Conservation (phyloP, 2,113 vertebrate species). For the Sphyrna mokarran region DNA sequence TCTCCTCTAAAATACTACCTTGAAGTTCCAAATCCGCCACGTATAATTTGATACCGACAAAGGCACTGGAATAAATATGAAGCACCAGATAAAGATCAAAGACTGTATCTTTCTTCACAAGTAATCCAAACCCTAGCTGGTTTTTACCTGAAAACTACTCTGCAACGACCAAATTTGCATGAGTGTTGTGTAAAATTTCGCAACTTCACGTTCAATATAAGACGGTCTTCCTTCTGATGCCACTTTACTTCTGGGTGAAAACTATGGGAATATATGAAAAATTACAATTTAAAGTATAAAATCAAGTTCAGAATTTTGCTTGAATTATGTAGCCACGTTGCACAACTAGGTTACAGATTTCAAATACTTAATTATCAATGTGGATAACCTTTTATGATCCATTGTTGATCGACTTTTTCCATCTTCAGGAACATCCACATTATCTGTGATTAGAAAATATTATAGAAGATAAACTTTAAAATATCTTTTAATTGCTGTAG, state of each 20-base stretch:
- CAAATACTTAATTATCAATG: neutral
- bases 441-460: neutral
- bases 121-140: neutral
- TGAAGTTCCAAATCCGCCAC: constrained; percentile 56
- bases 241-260: constrained; percentile 60
- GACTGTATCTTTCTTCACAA: neutral
- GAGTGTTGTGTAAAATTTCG: constrained; percentile 43
- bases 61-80: constrained; percentile 48
- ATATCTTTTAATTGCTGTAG: neutral
- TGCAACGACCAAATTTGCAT: constrained; percentile 53
- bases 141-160: constrained; percentile 62
- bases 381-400: constrained; percentile 22
- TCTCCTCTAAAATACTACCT: constrained; percentile 46
- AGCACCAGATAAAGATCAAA: neutral
- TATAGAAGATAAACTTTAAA: neutral
- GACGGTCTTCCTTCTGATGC: constrained; percentile 56
- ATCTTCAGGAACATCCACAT: neutral
- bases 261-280: constrained; percentile 45
- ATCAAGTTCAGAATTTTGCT: neutral
- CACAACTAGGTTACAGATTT: neutral
- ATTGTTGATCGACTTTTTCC: neutral
- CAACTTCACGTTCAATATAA: constrained; percentile 54
- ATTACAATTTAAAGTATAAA: neutral
- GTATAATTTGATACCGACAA: constrained; percentile 54
- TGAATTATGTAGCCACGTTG: neutral